Conservation (phyloP, 2,113 vertebrate genomes). For the Sylvietta virens region DNA sequence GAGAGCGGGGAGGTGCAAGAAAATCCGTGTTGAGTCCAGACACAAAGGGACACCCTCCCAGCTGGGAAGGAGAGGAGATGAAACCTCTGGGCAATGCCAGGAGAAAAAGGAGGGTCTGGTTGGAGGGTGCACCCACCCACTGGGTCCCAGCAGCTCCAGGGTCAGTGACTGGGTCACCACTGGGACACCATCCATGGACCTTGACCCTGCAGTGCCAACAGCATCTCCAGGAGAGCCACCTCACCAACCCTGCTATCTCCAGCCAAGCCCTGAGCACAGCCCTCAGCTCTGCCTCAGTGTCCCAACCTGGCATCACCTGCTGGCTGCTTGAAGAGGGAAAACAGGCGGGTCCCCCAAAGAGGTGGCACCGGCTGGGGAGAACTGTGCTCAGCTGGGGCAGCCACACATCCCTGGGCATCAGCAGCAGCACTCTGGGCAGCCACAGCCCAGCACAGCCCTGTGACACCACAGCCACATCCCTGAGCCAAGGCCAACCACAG, state of each 20-base stretch:
- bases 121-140: neutral
- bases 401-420: neutral
- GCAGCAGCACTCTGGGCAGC: neutral
- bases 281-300: neutral
- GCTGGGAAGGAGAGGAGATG: neutral
- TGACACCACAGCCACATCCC: neutral
- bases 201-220: neutral
- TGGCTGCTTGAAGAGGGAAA: neutral
- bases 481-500: accelerated
- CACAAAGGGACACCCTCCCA: neutral
- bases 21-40: neutral
- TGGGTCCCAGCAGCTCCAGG: accelerated
- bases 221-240: neutral
- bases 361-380: accelerated
- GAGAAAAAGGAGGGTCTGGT: neutral
- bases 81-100: neutral
- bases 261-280: neutral
- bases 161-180: neutral
- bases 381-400: neutral
- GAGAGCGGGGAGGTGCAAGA: neutral
- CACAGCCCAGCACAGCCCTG: accelerated
- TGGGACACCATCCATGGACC: neutral
- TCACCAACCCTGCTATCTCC: neutral
- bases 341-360: neutral
- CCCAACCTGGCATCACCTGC: neutral